Evolutionary conservation across 2,113 vertebrate genomes (phyloP).

Genomic region (Symphodus melops): DNA sequence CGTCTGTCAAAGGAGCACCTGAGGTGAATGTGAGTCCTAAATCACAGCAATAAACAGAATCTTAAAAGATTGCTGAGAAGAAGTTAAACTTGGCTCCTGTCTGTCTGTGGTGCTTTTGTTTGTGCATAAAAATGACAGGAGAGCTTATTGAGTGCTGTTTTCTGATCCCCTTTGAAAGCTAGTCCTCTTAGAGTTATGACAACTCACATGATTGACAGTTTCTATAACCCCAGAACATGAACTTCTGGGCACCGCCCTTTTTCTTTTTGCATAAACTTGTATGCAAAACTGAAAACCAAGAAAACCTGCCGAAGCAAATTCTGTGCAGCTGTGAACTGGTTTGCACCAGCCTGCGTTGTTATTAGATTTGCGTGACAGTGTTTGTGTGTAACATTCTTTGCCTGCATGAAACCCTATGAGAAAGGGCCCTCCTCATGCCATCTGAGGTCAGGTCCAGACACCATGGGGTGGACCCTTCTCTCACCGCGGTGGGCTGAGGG

Average conservation of each 20-base stretch:
- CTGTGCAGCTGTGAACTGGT: slow-evolving; percentile 26
- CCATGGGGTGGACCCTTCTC: slow-evolving; percentile 65
- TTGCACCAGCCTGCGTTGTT: slow-evolving; percentile 2
- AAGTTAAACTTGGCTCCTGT: slow-evolving; percentile 28
- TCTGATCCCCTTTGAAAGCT: not conserved
- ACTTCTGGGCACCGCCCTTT: not conserved
- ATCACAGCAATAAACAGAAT: not conserved
- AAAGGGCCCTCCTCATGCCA: slow-evolving; percentile 38
- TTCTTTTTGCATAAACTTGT: not conserved
- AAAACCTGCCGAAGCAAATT: slow-evolving; percentile 7
- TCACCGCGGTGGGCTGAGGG: slow-evolving; percentile 53
- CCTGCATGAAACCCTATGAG: slow-evolving; percentile 27
- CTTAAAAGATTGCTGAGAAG: slow-evolving; percentile 9
- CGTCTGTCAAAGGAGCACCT: slow-evolving; percentile 25
- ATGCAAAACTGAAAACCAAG: slow-evolving; percentile 9
- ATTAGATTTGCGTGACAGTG: slow-evolving; percentile 25
- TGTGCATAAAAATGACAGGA: slow-evolving; percentile 2
- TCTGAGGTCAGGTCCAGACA: slow-evolving; percentile 70
- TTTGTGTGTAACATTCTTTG: slow-evolving; percentile 44
- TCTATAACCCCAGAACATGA: not conserved
- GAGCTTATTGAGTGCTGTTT: not conserved
- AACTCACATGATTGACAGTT: not conserved
- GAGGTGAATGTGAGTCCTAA: not conserved
- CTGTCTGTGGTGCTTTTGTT: slow-evolving; percentile 19
- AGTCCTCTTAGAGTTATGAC: not conserved